phyloP scores from a whole-genome alignment of 2,888 invertebrate genomes.

The Nysson spinosus region DNA sequence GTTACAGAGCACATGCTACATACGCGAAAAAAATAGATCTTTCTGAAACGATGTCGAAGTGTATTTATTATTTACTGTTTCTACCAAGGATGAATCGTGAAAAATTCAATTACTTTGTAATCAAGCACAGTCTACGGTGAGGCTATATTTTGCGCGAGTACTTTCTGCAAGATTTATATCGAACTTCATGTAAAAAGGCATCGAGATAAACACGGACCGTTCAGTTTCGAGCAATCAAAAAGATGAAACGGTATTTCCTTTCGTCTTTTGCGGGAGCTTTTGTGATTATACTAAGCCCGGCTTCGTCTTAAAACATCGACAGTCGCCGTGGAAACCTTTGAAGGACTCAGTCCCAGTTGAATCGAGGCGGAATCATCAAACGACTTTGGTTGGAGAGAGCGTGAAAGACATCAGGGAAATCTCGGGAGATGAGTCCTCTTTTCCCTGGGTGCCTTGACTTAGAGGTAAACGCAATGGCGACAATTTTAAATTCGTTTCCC shows the following conservation, averaged over 20 bases:
- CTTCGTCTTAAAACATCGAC: constrained; percentile 36
- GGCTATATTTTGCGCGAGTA: too few species aligned
- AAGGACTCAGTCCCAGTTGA: constrained; percentile 34
- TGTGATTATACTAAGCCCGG: constrained; percentile 24
- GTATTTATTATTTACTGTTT: too few species aligned
- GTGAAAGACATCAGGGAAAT: constrained; percentile 66
- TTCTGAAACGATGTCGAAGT: too few species aligned
- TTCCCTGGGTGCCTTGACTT: constrained; percentile 9
- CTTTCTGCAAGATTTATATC: background rate
- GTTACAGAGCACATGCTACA: too few species aligned
- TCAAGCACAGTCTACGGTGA: too few species aligned
- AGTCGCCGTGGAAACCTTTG: constrained; percentile 47
- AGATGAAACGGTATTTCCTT: constrained; percentile 5
- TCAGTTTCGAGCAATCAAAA: constrained; percentile 31
- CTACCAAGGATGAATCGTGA: too few species aligned
- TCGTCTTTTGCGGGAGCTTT: constrained; percentile 1
- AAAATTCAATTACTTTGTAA: too few species aligned
- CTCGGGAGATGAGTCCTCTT: constrained; percentile 59
- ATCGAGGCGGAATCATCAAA: constrained; percentile 42
- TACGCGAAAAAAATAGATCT: too few species aligned
- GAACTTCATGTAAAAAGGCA: constrained; percentile 3
- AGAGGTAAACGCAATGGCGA: constrained; percentile 21
- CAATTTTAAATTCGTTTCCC: constrained; percentile 29
- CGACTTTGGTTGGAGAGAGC: constrained; percentile 40
- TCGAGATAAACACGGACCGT: too few species aligned